These are phyloP conservation scores for Oxyruncus cristatus DNA, from an alignment of 2,113 vertebrate genomes.

Conservation along the genomic window DNA sequence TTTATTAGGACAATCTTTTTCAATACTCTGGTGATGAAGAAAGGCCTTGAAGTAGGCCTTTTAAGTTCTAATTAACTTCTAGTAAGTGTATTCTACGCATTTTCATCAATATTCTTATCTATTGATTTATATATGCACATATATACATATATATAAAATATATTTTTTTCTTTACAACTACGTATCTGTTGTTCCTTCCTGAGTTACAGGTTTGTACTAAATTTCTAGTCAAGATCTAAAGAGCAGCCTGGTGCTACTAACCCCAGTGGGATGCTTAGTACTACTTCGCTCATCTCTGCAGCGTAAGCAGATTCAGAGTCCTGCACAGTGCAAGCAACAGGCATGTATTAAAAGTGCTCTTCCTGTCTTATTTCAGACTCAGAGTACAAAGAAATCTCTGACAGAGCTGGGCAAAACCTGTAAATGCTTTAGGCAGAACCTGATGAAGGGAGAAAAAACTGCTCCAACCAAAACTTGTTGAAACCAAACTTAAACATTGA, in stretches of 20 bases:
- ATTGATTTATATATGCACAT: no score
- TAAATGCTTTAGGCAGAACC: neutral
- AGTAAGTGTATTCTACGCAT: neutral
- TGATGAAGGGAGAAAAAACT: neutral
- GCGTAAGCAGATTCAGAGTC: neutral
- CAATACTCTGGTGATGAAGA: neutral
- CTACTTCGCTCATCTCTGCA: neutral
- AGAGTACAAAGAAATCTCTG: neutral
- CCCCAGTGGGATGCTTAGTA: neutral
- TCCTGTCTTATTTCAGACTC: neutral
- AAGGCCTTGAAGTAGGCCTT: neutral
- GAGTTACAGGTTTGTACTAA: neutral
- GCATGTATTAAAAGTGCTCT: neutral
- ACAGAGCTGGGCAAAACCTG: neutral
- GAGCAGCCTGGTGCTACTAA: neutral
- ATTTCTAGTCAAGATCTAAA: neutral
- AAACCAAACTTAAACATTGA: neutral
- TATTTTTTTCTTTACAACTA: neutral
- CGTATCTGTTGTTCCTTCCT: neutral
- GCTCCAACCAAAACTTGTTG: neutral
- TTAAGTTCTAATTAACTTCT: neutral
- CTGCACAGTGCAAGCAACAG: neutral
- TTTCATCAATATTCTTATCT: neutral
- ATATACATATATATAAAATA: neutral
- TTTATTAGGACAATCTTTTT: neutral